Percentiles rank a stretch among this genome's conserved stretches.
phyloP scores from a whole-genome alignment of 1,140 invertebrate genomes.

The Nasonia longicornis region DNA sequence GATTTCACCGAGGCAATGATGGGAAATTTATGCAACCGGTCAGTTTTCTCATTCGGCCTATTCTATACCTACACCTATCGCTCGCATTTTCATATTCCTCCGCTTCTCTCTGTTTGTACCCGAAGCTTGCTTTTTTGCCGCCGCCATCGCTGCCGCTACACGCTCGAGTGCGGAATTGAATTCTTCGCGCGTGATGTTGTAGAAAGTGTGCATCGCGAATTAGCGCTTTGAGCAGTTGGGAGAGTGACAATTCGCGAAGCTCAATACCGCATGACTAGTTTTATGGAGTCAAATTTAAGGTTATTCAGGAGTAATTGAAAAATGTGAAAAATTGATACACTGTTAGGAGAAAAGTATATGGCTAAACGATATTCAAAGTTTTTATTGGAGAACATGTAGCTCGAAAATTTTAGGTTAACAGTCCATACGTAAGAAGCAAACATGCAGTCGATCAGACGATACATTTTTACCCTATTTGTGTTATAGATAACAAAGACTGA shows the following conservation, averaged over 20 bases:
- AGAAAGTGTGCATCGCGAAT: conserved; percentile 17
- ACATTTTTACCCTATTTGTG: conserved; percentile 49
- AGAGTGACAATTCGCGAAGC: neutral
- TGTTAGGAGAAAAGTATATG: no score
- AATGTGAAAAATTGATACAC: no score
- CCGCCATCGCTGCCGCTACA: neutral
- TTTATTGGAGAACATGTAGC: no score
- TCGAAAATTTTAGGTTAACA: neutral
- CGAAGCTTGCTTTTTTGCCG: neutral
- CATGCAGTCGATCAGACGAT: neutral
- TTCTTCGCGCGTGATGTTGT: neutral
- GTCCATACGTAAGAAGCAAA: neutral
- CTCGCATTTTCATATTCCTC: neutral
- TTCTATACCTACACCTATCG: neutral
- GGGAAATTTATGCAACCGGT: conserved; percentile 56
- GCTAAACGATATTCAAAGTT: no score
- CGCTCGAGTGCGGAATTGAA: neutral
- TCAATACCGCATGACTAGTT: neutral
- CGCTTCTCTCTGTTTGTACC: neutral
- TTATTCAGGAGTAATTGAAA: no score
- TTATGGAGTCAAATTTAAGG: neutral
- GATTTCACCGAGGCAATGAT: conserved; percentile 50
- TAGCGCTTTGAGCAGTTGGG: neutral
- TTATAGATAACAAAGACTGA: conserved; percentile 69
- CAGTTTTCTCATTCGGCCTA: conserved; percentile 42